Base-by-base conservation (phyloP, 2,888 invertebrate species). In the Spisula subtruncata region DNA sequence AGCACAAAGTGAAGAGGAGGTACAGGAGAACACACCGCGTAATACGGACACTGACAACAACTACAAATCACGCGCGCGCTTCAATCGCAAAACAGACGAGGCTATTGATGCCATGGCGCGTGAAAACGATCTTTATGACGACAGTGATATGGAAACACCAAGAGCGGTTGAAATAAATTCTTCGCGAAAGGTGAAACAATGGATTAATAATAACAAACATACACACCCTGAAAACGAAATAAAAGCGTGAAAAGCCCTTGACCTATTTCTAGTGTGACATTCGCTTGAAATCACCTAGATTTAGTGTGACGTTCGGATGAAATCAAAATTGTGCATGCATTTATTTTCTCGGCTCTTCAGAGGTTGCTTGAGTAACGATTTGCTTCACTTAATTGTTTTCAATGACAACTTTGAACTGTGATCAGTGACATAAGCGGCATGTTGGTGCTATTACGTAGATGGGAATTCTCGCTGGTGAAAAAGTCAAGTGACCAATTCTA, bases 121-220 rank as follows among this genome's bases (percentile, higher is more conserved):
- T 10, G 92, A 92, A 80, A 92, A 89, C 82, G 85, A 83, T n/a
- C 35, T 82, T 60, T 85, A 82, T 48, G 90, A 90, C 35, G 92
- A 89, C 0, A 60, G 79, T 54, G 86, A 88, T 5, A 35, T 84
- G 29, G 56, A 48, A 0, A 86, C 92, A 0, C 89, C 92, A 20
- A 71, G 90, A 29, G 89, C 92, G n/a, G 89, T 92, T 32, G 90
- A 92, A 83, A 88, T 92, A 32, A 89, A 83, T 46, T 89, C 92
- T 5, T 88, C 90, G 0, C 83, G 87, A n/a, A 89, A 89, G 60
- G 90, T 92, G 29, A 92, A 93, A 81, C 92, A 91, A 66, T 93
- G 93, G 93, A 90, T 93, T 83, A 92, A 89, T 29, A 85, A 85
- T 51, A 91, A 88, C 51, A 89, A 89, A 80, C 79, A 85, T 56